Conservation (phyloP, 2,888 invertebrate genomes). For the Ophion ventricosus region DNA sequence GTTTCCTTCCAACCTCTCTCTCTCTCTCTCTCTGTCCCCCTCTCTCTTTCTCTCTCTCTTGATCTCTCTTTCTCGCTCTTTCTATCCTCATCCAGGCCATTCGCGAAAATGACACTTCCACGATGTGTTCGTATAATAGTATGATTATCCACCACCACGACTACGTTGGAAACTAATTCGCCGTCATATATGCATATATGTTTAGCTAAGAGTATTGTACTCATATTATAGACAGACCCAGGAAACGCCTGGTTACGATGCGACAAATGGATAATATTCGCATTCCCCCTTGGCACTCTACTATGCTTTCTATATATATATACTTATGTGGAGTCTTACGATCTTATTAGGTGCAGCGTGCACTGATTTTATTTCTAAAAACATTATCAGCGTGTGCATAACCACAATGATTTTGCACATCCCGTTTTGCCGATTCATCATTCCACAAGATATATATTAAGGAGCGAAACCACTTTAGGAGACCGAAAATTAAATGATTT, state of each 20-base stretch:
- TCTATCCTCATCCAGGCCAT: constrained; percentile 48
- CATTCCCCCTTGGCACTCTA: constrained; percentile 50
- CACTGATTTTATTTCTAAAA: background rate
- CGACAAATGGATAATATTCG: constrained; percentile 69
- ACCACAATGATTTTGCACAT: background rate
- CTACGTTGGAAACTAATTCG: constrained; percentile 13
- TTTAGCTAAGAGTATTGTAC: background rate
- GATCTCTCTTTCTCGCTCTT: constrained; percentile 1
- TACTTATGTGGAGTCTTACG: background rate
- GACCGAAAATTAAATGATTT: too few species aligned
- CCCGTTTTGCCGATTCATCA: constrained; percentile 42
- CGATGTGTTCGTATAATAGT: constrained; percentile 47
- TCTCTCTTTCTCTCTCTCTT: constrained; percentile 14
- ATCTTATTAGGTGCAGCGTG: background rate
- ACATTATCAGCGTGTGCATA: constrained; percentile 20
- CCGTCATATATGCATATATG: background rate
- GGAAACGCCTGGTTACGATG: constrained; percentile 67
- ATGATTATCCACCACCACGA: constrained; percentile 44
- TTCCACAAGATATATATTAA: background rate
- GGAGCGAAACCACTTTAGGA: too few species aligned
- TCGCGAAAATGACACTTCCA: constrained; percentile 56
- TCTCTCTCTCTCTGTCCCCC: constrained; percentile 17
- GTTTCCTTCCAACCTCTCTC: background rate
- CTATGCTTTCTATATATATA: constrained; percentile 8
- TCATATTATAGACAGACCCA: constrained; percentile 48